Evolutionary conservation across 2,888 invertebrate species (phyloP).

Genomic region (Trichogramma evanescens): DNA sequence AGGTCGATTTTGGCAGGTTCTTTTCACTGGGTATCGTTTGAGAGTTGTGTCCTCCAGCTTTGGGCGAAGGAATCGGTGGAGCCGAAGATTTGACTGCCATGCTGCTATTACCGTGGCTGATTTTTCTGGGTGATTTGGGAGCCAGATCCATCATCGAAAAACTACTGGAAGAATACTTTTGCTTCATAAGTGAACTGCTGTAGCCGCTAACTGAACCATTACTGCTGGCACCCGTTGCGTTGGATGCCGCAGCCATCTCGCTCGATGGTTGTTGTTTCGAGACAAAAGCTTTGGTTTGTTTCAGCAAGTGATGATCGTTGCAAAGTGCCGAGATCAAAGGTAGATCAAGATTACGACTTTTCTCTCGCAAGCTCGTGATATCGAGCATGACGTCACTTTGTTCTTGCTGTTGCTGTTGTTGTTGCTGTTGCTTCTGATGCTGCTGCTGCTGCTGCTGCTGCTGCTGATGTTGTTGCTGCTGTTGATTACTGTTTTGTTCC

Average conservation of each 20-base stretch:
- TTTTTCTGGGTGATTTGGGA: slow-evolving; percentile 48
- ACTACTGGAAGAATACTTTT: slow-evolving; percentile 63
- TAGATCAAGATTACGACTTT: slow-evolving; percentile 82
- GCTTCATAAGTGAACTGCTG: slow-evolving; percentile 50
- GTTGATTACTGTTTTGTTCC: not conserved
- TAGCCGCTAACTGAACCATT: slow-evolving; percentile 29
- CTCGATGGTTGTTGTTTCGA: slow-evolving; percentile 60
- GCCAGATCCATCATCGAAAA: slow-evolving; percentile 54
- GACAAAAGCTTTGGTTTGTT: slow-evolving; percentile 81
- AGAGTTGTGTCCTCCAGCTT: not conserved
- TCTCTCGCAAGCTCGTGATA: slow-evolving; percentile 77
- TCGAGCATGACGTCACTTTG: slow-evolving; percentile 54
- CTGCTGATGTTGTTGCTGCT: not conserved
- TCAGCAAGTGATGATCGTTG: slow-evolving; percentile 82
- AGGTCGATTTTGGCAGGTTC: too few relatives aligned
- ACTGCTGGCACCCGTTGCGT: slow-evolving; percentile 25
- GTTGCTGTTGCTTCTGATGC: slow-evolving; percentile 24
- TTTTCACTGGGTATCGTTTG: too few relatives aligned
- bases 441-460: slow-evolving; percentile 28
- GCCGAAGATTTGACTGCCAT: slow-evolving; percentile 36
- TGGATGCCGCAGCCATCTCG: slow-evolving; percentile 28
- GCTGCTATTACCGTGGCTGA: slow-evolving; percentile 13
- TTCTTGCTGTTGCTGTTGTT: slow-evolving; percentile 17
- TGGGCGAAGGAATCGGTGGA: slow-evolving; percentile 8
- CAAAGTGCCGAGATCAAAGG: slow-evolving; percentile 89